Evolutionary conservation across 2,113 vertebrate genomes (phyloP), one percentile per base, ranked within the genome.

Genomic region (Corynorhinus townsendii): DNA sequence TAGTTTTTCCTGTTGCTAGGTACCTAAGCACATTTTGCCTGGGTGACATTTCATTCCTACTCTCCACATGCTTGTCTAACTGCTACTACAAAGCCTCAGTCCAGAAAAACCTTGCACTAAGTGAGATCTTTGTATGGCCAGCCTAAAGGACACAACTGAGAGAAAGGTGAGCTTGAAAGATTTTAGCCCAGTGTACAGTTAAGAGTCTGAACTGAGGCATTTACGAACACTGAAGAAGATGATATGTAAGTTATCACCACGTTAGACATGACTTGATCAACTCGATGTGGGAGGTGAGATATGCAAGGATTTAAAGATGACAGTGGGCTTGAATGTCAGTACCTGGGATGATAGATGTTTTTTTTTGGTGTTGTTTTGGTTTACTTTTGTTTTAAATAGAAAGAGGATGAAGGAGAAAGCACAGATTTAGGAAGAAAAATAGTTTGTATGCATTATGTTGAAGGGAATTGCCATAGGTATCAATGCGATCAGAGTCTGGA

Each of bases 371-470:
- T 7, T 45, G 5, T 5, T 68, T 83, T 66, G n/a, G 45, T 76
- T 28, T 45, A 24, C 9, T 47, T 86, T 83, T 75, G 64, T 84
- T 28, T 43, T 59, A 73, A 68, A 77, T 7, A 81, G 14, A 17
- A 59, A 16, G 22, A 77, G 26, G 43, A 64, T 81, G 72, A 1
- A 82, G 15, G 26, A 49, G 15, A 69, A 92, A 56, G 30, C n/a
- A 5, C 33, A 93, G 10, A 90, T 86, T 91, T 69, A 16, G 26
- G 30, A 81, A 86, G 52, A 95, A 95, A 96, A 73, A n/a, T 47
- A 30, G 7, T 72, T 89, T 75, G 35, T 91, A 26, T 28, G 54
- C 35, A 80, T 95, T 59, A 94, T 73, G 9, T 86, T 79, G 30
- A 81, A 79, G 47, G 66, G 24, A 79, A 28, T 90, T 89, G 4